These are phyloP conservation scores for Acropora yongei DNA, from an alignment of 64 coral and sea anemone genomes.

Conservation along the genomic window DNA sequence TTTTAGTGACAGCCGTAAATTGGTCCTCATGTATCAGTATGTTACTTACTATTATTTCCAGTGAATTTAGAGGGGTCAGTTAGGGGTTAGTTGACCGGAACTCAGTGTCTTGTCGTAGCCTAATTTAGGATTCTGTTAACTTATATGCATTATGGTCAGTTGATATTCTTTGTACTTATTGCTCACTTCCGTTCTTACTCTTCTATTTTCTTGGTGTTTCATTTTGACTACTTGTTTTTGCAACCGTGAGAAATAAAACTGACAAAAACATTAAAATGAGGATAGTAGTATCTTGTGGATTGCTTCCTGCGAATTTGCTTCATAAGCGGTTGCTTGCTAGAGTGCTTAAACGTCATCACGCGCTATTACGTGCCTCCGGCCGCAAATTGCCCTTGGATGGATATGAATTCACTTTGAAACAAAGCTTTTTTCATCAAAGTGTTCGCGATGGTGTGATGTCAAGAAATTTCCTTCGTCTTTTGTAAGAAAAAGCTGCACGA, in stretches of 20 bases:
- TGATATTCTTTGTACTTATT: no score
- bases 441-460: not conserved
- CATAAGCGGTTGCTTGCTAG: slow-evolving; percentile 21
- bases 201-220: not conserved
- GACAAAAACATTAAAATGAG: not conserved
- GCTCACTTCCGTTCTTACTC: no score
- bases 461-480: not conserved
- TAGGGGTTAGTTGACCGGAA: no score
- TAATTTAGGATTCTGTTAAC: no score
- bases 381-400: slow-evolving; percentile 8
- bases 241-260: not conserved
- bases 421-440: not conserved
- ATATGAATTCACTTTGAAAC: not conserved
- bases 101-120: no score
- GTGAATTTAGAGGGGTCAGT: no score
- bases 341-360: slow-evolving; percentile 33
- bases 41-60: no score
- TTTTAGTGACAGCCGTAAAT: no score
- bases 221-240: not conserved
- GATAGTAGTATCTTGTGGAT: not conserved
- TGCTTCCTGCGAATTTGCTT: not conserved
- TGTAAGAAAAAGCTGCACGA: not conserved
- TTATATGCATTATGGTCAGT: no score
- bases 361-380: not conserved
- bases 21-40: no score